Base-by-base conservation (phyloP, 2,888 invertebrate species). In the Gryllus longicercus region DNA sequence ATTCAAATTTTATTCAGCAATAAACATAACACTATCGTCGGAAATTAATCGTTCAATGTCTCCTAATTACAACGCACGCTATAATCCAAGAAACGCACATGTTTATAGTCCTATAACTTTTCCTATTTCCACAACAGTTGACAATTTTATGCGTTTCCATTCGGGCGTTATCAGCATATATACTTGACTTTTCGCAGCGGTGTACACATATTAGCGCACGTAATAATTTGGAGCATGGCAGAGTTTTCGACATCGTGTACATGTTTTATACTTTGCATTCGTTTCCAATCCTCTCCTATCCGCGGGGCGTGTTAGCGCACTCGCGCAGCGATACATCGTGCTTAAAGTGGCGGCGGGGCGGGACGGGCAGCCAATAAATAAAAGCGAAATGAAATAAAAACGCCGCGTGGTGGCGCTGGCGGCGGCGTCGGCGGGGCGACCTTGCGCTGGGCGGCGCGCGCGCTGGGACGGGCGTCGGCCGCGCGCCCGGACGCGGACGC, bases 71-170 rank as follows among this genome's bases (percentile, higher is more conserved):
- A 63, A n/a, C 63, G 63, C 14, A n/a, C 14, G 63, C n/a, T 63
- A 63, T 63, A 63, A 63, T 18, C 63, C 63, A 63, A 63, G 63
- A 63, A 63, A 63, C n/a, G 63, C 63, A 63, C 63, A 63, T 63
- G 16, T 63, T 63, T 63, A 63, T 63, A 63, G 63, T n/a, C 63
- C 14, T 18, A 63, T 63, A 63, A 63, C n/a, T 63, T 63, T 63
- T 63, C 63, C 63, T 63, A n/a, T 63, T 18, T 63, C 63, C 63
- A 18, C 16, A 63, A 63, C 63, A 63, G 63, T 63, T 63, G 63
- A 63, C 63, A 63, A 63, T 63, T 63, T 63, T 63, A 63, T 63
- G 63, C n/a, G 63, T n/a, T 63, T n/a, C 63, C 63, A 63, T 63
- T 63, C n/a, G n/a, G 12, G 63, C 63, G 63, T 63, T 63, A 63